phyloP scores from a whole-genome alignment of 1,140 invertebrate species.

The Philopotamus ludificatus region DNA sequence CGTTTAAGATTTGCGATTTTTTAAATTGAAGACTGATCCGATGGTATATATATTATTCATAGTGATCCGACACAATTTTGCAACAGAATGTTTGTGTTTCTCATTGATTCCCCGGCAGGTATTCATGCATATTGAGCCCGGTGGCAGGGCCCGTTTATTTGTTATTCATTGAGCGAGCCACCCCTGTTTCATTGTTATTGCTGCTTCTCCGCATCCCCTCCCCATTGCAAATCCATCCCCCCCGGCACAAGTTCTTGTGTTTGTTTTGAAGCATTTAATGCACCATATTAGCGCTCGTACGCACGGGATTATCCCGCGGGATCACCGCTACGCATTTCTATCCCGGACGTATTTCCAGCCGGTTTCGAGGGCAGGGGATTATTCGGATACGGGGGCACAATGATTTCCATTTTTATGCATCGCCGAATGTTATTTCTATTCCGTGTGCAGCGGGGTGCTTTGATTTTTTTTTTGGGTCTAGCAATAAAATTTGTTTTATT shows the following conservation, averaged over 20 bases:
- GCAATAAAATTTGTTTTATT: no score
- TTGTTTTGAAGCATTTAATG: slow-evolving; percentile 34
- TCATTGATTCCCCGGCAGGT: no score
- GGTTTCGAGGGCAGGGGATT: neutral
- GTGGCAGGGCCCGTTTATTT: neutral
- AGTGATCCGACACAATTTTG: no score
- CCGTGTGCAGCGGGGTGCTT: no score
- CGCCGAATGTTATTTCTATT: neutral
- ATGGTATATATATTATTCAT: no score
- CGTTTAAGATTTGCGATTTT: no score
- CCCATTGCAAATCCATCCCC: no score
- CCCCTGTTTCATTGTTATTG: slow-evolving; percentile 2
- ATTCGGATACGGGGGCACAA: neutral
- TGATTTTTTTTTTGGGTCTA: no score
- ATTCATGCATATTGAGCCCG: neutral
- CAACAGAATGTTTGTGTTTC: no score
- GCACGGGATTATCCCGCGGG: slow-evolving; percentile 25
- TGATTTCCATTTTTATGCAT: slow-evolving; percentile 1
- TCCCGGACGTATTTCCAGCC: neutral
- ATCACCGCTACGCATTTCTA: slow-evolving; percentile 20
- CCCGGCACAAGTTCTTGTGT: slow-evolving; percentile 16
- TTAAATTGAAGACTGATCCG: no score
- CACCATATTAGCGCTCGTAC: slow-evolving; percentile 16
- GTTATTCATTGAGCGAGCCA: neutral
- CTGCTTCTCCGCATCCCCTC: no score